A percentile compares a stretch with the other conserved stretches of the same genome.
phyloP scores from a whole-genome alignment of 2,797 vertebrate genomes.

The Mionectes olivaceus region DNA sequence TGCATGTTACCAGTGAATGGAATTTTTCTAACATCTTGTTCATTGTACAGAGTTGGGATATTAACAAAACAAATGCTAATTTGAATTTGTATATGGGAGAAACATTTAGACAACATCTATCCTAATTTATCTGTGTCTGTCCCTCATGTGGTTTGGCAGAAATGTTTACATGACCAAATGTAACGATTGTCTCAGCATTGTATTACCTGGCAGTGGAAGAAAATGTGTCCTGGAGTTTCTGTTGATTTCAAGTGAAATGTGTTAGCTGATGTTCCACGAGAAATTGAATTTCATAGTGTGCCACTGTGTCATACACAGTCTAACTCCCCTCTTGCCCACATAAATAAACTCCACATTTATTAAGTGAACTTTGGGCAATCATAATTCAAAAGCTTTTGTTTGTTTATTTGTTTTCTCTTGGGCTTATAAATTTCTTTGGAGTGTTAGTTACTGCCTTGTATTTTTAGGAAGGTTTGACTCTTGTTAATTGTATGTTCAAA shows the following conservation, averaged over 20 bases:
- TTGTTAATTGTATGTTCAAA: neutral
- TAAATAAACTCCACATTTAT: neutral
- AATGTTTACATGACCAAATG: neutral
- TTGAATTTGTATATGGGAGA: neutral
- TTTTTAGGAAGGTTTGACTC: neutral
- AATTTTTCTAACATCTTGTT: neutral
- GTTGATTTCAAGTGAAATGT: neutral
- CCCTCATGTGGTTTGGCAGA: neutral
- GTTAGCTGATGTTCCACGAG: neutral
- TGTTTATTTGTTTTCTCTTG: neutral
- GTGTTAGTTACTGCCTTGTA: neutral
- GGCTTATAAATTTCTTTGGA: neutral
- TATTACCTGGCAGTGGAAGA: neutral
- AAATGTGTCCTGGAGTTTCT: neutral
- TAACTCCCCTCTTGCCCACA: neutral
- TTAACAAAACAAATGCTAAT: neutral
- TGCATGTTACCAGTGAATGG: neutral
- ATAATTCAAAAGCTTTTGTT: neutral
- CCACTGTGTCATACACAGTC: too few relatives aligned
- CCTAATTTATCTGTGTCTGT: neutral
- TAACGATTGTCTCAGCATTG: neutral
- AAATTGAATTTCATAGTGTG: neutral
- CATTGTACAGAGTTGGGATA: neutral
- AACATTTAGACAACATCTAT: neutral
- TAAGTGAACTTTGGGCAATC: neutral